Percentiles rank a stretch among this genome's conserved stretches.
These are phyloP conservation scores for Epistrophella euchroma DNA, from an alignment of 2,888 invertebrate species.

Conservation along the genomic window DNA sequence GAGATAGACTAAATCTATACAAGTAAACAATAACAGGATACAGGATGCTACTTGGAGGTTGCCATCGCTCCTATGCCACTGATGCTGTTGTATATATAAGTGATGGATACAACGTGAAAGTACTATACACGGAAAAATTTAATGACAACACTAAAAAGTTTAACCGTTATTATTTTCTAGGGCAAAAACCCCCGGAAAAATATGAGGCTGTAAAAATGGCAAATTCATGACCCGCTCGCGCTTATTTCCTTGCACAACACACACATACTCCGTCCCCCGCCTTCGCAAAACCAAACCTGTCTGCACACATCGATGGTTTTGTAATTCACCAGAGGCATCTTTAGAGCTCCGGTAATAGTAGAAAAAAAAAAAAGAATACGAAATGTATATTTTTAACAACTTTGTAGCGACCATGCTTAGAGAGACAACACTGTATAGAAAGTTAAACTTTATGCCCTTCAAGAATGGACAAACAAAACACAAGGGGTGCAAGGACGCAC, in stretches of 20 bases:
- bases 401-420: slow-evolving; percentile 74
- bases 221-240: slow-evolving; percentile 82
- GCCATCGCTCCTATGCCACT: slow-evolving; percentile 14
- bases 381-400: slow-evolving; percentile 62
- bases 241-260: slow-evolving; percentile 65
- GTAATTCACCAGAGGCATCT: slow-evolving; percentile 62
- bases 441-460: slow-evolving; percentile 59
- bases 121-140: slow-evolving; percentile 83
- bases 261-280: slow-evolving; percentile 23
- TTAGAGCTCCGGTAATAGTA: slow-evolving; percentile 52
- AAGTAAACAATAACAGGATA: slow-evolving; percentile 72
- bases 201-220: slow-evolving; percentile 84
- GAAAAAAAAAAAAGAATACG: not conserved
- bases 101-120: slow-evolving; percentile 63
- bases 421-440: slow-evolving; percentile 63
- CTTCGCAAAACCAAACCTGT: slow-evolving; percentile 34
- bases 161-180: slow-evolving; percentile 84
- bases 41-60: slow-evolving; percentile 55
- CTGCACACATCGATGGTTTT: slow-evolving; percentile 72
- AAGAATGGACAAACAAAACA: slow-evolving; percentile 35
- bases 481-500: slow-evolving; percentile 41
- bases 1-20: slow-evolving; percentile 40
- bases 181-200: slow-evolving; percentile 81
- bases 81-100: slow-evolving; percentile 26
- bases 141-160: slow-evolving; percentile 84